Evolutionary conservation across 2,797 vertebrate genomes (phyloP).

Genomic region (Thunnus albacares): DNA sequence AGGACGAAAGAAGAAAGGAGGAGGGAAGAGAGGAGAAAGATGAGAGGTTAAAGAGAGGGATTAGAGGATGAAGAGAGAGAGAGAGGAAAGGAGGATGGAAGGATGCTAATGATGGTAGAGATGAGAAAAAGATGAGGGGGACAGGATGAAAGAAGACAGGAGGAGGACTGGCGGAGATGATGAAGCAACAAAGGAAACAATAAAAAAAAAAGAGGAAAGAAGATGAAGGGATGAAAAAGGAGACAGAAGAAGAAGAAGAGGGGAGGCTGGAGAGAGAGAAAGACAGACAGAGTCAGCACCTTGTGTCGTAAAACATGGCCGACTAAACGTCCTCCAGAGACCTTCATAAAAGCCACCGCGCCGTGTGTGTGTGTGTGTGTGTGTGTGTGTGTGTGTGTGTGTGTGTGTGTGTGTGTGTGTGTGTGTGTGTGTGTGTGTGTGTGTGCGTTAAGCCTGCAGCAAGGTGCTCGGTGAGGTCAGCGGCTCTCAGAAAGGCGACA

Average conservation of each 20-base stretch:
- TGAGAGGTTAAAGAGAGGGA: too few relatives aligned
- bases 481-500: constrained; percentile 34
- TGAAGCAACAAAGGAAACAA: background rate
- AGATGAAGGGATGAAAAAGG: constrained; percentile 2
- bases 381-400: background rate
- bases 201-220: background rate
- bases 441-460: constrained; percentile 34
- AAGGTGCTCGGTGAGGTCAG: constrained; percentile 51
- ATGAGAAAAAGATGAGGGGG: too few relatives aligned
- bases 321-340: constrained; percentile 59
- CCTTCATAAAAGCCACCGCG: constrained; percentile 51
- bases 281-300: constrained; percentile 20
- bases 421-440: background rate
- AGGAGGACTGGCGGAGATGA: too few relatives aligned
- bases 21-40: background rate
- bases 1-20: background rate
- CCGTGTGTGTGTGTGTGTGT: background rate
- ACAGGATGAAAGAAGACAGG: background rate
- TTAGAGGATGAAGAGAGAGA: background rate
- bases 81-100: background rate
- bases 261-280: background rate
- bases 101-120: too few relatives aligned
- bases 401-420: background rate
- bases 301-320: constrained; percentile 50
- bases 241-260: background rate